Conservation (phyloP, 2,113 vertebrate genomes). For the Planiliza haematocheilus region DNA sequence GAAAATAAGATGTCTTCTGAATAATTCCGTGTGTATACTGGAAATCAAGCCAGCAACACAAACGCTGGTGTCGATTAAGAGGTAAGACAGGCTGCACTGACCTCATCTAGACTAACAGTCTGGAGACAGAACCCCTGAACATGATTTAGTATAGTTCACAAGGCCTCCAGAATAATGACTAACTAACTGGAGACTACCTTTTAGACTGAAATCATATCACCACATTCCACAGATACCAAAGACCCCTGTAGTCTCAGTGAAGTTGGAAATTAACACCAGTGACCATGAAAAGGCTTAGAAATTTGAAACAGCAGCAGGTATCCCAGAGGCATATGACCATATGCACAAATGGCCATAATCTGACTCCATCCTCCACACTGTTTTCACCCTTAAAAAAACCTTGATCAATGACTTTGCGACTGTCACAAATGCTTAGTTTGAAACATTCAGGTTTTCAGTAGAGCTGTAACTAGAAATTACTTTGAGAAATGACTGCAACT, state of each 20-base stretch:
- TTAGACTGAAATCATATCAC: conserved; percentile 1
- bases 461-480: background rate
- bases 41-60: conserved; percentile 16
- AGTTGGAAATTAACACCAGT: conserved; percentile 16
- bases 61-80: conserved; percentile 25
- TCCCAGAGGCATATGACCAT: background rate
- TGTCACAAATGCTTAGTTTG: too few species aligned
- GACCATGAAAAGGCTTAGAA: background rate
- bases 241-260: conserved; percentile 1
- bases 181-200: conserved; percentile 21
- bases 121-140: conserved; percentile 27
- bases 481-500: too few species aligned
- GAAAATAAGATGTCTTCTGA: conserved; percentile 22
- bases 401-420: background rate
- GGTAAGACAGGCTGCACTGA: conserved; percentile 46
- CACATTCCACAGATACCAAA: conserved; percentile 40
- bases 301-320: background rate
- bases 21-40: background rate
- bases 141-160: conserved; percentile 30
- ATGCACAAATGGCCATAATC: too few species aligned
- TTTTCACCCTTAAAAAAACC: background rate
- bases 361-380: background rate
- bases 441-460: too few species aligned
- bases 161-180: conserved; percentile 28
- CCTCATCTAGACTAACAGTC: conserved; percentile 49